Evolutionary conservation across 2,888 invertebrate species (phyloP), one percentile per base, ranked within the genome.

Genomic region (Fissipunctia ypsillon): DNA sequence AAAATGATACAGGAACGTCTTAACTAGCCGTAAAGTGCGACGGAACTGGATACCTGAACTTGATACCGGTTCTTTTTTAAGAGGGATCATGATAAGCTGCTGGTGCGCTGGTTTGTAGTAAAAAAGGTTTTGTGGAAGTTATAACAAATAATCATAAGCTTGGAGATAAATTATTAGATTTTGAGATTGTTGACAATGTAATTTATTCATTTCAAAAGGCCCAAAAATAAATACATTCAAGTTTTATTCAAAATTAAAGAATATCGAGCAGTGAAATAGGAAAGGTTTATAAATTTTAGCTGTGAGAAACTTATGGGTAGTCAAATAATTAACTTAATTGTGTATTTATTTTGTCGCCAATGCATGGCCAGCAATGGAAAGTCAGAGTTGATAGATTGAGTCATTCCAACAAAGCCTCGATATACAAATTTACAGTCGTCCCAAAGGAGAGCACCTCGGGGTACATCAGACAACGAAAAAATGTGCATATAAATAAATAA

Each of bases 1-100:
- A 87, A 80, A 81, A 83, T 81, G 85, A 85, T 86, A 86, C 80
- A 68, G 59, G 59, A 48, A 70, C 69, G 61, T 73, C 86, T 76
- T 81, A 75, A 86, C 86, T 85, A 79, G 83, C 71, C 69, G 85
- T 74, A 70, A 76, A 84, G 69, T 72, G 68, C 54, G 68, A 28
- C 63, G 71, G 60, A 83, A 83, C 48, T 60, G 45, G 78, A 85
- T 78, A 80, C 59, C 60, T 60, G 56, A 85, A 87, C 68, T 73
- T 72, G 76, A 85, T 71, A 78, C 63, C 35, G 22, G n/a, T 73
- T 69, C 65, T 78, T 75, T 83, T 69, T 6, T 59, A 28, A 12
- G 16, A 68, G 64, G 54, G 57, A 63, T 43, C 2, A 2, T 45
- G 14, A 38, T 72, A 31, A 59, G 25, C 19, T 60, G 12, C 2